phyloP scores from a whole-genome alignment of 1,140 invertebrate species.

The Chymomyza costata region DNA sequence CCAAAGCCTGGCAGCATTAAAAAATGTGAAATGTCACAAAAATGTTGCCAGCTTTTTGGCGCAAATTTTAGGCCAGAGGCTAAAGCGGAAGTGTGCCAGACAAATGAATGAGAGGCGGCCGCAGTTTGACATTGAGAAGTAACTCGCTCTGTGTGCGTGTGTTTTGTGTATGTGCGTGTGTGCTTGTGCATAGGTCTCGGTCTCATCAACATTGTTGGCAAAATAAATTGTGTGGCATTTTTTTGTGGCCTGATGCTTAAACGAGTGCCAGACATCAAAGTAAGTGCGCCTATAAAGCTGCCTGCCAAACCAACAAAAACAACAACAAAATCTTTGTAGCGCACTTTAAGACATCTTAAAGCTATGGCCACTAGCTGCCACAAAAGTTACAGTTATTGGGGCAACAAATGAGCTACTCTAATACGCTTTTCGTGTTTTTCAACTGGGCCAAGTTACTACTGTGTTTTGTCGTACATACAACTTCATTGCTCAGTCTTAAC shows the following conservation, averaged over 20 bases:
- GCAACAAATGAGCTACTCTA: background rate
- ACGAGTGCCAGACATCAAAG: constrained; percentile 50
- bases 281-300: constrained; percentile 13
- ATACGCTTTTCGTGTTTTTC: background rate
- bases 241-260: constrained; percentile 32
- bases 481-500: constrained; percentile 45
- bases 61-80: constrained; percentile 15
- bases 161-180: constrained; percentile 14
- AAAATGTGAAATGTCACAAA: constrained; percentile 72
- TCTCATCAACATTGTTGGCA: constrained; percentile 59
- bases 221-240: constrained; percentile 65
- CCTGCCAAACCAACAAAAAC: too few species aligned
- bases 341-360: too few species aligned
- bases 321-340: background rate
- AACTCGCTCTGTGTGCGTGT: constrained; percentile 28
- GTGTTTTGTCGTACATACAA: background rate
- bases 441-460: background rate
- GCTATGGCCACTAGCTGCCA: too few species aligned
- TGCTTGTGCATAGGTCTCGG: constrained; percentile 22
- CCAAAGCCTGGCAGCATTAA: constrained; percentile 66
- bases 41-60: constrained; percentile 54
- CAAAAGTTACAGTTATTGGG: too few species aligned
- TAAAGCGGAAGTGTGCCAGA: constrained; percentile 36
- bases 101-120: constrained; percentile 53
- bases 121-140: constrained; percentile 60